phyloP scores from a whole-genome alignment of 2,797 vertebrate species.

The Bradypodion pumilum region DNA sequence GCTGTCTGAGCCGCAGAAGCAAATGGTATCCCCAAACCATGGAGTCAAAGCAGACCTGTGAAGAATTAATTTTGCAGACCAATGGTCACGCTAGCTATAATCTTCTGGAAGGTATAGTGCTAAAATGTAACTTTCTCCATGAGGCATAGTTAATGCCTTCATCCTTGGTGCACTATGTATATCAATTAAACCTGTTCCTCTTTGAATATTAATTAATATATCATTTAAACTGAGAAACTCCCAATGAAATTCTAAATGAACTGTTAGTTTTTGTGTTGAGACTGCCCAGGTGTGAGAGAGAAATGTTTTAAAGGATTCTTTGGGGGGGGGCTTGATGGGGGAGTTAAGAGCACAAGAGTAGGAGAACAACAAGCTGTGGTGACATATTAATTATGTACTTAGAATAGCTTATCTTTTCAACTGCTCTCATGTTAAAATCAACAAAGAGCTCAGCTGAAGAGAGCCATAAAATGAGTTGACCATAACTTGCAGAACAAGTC shows the following conservation, averaged over 20 bases:
- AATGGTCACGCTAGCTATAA: too few species aligned
- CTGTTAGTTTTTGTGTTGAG: constrained; percentile 55
- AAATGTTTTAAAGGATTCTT: constrained; percentile 60
- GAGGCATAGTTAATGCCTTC: too few species aligned
- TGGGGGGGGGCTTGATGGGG: neutral
- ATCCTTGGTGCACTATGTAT: too few species aligned
- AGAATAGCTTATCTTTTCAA: constrained; percentile 60
- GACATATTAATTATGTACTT: constrained; percentile 57
- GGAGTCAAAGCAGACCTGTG: too few species aligned
- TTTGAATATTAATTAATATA: neutral
- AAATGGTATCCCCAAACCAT: too few species aligned
- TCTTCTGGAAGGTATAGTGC: too few species aligned
- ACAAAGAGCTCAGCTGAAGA: constrained; percentile 62
- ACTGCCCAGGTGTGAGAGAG: constrained; percentile 36
- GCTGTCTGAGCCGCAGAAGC: too few species aligned
- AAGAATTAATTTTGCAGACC: too few species aligned
- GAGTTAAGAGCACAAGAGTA: constrained; percentile 41
- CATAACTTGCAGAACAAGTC: constrained; percentile 31
- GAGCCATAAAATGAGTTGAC: constrained; percentile 53
- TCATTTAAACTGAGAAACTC: constrained; percentile 44
- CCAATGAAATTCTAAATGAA: constrained; percentile 62
- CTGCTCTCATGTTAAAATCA: constrained; percentile 64
- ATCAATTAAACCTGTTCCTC: too few species aligned
- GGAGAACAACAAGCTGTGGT: constrained; percentile 57
- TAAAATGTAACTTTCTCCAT: too few species aligned